Evolutionary conservation across 2,797 vertebrate species (phyloP), one percentile per base, ranked within the genome.

Genomic region (Acanthurus leucopareius): DNA sequence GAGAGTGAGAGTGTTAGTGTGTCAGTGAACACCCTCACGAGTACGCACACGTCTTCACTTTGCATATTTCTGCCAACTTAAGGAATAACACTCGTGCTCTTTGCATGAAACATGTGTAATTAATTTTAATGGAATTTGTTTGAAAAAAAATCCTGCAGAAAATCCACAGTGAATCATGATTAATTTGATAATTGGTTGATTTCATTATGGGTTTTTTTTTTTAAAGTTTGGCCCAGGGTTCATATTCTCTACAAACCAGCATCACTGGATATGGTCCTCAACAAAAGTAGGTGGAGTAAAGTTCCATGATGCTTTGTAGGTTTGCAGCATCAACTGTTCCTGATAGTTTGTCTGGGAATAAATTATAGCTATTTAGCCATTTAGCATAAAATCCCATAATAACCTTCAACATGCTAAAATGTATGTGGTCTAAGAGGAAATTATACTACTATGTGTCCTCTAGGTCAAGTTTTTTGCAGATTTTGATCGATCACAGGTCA

Each of bases 1-100:
- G 87, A 44, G 38, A 80, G 79, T 9, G 60, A 82, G 84, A 84
- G 80, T 74, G 75, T 87, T 82, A 53, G 74, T 59, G 10, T 80
- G 80, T 79, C 72, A 81, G 56, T 22, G n/a, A 44, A 28, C 73
- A 64, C 59, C 77, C 71, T 76, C 77, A 48, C 56, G 44, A 74
- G 51, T 38, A 16, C 35, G 65, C 71, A 65, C 17, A 35, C 5
- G 42, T 79, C 68, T 79, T 45, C 14, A 71, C 83, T 56, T 84
- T 38, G 40, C 52, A 40, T 82, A 73, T 68, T 60, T 63, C 68
- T 79, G 73, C 64, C 61, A 75, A 82, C 69, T 56, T 79, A 51
- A 72, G 48, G 66, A 64, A 69, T 53, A 69, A 49, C 17, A 44
- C 32, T 77, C 10, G 10, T 10, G 66, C 60, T 22, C 28, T 59